phyloP scores from a whole-genome alignment of 2,113 vertebrate species.

The Gymnorhina tibicen region DNA sequence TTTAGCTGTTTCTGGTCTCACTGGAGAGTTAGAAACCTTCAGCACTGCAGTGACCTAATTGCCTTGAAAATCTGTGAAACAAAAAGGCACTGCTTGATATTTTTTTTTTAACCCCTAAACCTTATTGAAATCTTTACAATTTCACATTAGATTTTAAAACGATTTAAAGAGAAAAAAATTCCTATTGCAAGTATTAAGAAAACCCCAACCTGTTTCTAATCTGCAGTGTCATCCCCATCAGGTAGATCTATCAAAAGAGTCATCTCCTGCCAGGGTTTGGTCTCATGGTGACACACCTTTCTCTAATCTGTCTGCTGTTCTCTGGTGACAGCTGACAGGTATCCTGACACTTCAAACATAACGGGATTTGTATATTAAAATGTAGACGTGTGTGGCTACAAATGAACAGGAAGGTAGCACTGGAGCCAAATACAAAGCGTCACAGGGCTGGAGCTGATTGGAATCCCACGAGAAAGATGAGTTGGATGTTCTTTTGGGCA shows the following conservation, averaged over 20 bases:
- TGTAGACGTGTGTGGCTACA: background rate
- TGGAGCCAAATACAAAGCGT: background rate
- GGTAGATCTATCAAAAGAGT: background rate
- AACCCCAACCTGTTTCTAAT: background rate
- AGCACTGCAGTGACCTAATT: background rate
- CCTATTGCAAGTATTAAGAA: background rate
- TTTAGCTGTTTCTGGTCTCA: background rate
- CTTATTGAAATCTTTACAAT: background rate
- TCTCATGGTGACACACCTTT: background rate
- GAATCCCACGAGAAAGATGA: background rate
- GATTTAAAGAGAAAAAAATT: background rate
- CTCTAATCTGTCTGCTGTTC: background rate
- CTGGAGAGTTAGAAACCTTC: background rate
- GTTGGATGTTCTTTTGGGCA: background rate
- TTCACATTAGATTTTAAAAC: background rate
- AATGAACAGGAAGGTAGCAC: background rate
- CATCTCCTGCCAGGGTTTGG: background rate
- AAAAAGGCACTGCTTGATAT: background rate
- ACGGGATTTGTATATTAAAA: background rate
- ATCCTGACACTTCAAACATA: background rate
- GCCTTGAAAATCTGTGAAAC: background rate
- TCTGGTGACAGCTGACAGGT: background rate
- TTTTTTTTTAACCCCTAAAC: background rate
- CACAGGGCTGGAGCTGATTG: background rate
- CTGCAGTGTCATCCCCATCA: background rate